These are phyloP conservation scores for Drosophila mercatorum DNA, from an alignment of 2,888 invertebrate species.

Conservation along the genomic window DNA sequence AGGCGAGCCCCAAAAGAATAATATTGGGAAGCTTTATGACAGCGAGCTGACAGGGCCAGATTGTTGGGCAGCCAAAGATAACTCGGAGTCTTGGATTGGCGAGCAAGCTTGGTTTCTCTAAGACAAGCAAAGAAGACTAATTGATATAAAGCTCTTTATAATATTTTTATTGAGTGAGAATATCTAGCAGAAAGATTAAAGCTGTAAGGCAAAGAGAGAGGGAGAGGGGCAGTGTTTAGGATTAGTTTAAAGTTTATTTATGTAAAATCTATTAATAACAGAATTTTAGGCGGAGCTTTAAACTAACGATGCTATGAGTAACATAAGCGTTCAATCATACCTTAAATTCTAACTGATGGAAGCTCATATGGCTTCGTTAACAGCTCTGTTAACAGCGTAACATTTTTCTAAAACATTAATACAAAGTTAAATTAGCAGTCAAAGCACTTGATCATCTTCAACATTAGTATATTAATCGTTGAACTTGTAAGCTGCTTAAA, in stretches of 20 bases:
- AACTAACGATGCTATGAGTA: too few species aligned
- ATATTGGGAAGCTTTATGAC: slow-evolving; percentile 25
- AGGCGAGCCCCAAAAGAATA: slow-evolving; percentile 25
- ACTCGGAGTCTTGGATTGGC: neutral
- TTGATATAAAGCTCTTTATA: neutral
- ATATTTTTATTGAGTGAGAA: neutral
- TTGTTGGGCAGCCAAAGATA: slow-evolving; percentile 4
- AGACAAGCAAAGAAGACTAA: neutral
- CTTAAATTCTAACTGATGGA: too few species aligned
- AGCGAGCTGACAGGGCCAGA: slow-evolving; percentile 12
- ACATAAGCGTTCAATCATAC: too few species aligned
- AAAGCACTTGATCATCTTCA: neutral
- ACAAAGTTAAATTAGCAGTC: neutral
- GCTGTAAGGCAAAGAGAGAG: neutral
- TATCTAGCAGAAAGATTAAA: neutral
- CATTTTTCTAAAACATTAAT: too few species aligned
- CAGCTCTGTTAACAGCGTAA: too few species aligned
- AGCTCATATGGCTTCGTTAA: too few species aligned
- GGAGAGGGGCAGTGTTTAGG: neutral
- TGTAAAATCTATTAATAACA: too few species aligned
- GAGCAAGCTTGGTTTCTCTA: too few species aligned
- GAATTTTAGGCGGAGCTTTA: too few species aligned
- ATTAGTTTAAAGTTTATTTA: too few species aligned
- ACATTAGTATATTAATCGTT: neutral
- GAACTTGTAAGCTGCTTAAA: slow-evolving; percentile 14